Evolutionary conservation across 2,888 invertebrate genomes (phyloP), one percentile per base, ranked within the genome.

Genomic region (Camponotus fellah): DNA sequence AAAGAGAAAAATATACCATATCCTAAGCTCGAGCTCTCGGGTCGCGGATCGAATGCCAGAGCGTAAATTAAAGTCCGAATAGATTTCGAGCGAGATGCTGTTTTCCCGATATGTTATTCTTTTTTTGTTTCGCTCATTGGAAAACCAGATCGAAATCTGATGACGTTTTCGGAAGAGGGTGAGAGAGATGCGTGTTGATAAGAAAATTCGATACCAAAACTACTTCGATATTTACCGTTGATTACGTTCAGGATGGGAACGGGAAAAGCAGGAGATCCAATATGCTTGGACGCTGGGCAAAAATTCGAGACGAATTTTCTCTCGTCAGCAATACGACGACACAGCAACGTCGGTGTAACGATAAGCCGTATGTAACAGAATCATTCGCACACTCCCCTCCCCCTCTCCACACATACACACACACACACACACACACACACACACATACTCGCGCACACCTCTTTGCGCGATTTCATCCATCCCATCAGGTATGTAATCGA

Each of bases 31-130:
- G 56, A 77, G 77, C 56, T 77, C 68, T 43, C 60, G 53, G 26
- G 37, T 26, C 34, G 60, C 71, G 60, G 60, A 72, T 80, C 60
- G 72, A 80, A 72, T 37, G 46, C 34, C 37, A 46, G 60, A 56
- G 71, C 56, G 58, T 77, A 77, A 79, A 79, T 79, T 71, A 60
- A 79, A 79, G 58, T 79, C 17, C 58, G 37, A 17, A 34, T 58
- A 46, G 37, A 34, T 53, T 46, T 71, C 58, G n/a, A 72, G 37
- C 46, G 46, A 72, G 26, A 60, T 5, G 60, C n/a, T 2, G 72
- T 46, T 71, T 46, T 21, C 37, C 72, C 26, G 6, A 37, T 37
- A n/a, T n/a, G 8, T 40, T 71, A 12, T 66, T 64, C 32, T 5
- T 66, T 68, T 68, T 46, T 68, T 32, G 10, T 72, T 34, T 60